Evolutionary conservation across 2,797 vertebrate genomes (phyloP).

Genomic region (Melanotaenia parkinsoni): DNA sequence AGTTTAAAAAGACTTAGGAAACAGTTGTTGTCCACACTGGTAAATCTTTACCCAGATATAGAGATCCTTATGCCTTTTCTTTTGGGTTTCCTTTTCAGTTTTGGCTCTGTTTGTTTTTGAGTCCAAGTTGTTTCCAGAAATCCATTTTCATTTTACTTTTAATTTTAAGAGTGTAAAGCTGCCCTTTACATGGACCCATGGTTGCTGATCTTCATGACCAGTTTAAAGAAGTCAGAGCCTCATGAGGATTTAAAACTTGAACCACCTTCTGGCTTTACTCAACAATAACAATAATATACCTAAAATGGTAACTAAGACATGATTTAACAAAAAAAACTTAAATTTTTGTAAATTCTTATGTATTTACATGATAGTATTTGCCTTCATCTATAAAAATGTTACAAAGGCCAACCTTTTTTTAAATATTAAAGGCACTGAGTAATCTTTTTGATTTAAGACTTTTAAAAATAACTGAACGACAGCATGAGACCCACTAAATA

Average conservation of each 20-base stretch:
- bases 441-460: slow-evolving; percentile 2
- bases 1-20: too few species aligned
- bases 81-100: too few species aligned
- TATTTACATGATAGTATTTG: too few species aligned
- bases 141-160: background rate
- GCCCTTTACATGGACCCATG: background rate
- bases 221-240: background rate
- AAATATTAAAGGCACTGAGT: background rate
- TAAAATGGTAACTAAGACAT: background rate
- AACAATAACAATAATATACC: background rate
- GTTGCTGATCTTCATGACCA: background rate
- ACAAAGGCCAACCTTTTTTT: background rate
- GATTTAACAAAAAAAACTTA: background rate
- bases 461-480: background rate
- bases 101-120: too few species aligned
- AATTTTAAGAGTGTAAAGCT: background rate
- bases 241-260: background rate
- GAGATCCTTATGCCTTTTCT: too few species aligned
- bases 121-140: background rate
- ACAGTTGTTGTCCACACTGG: too few species aligned
- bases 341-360: too few species aligned
- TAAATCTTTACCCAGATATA: too few species aligned
- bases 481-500: background rate
- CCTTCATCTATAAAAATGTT: too few species aligned
- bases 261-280: background rate